phyloP scores from a whole-genome alignment of 2,797 vertebrate genomes.

The Argyrosomus regius region DNA sequence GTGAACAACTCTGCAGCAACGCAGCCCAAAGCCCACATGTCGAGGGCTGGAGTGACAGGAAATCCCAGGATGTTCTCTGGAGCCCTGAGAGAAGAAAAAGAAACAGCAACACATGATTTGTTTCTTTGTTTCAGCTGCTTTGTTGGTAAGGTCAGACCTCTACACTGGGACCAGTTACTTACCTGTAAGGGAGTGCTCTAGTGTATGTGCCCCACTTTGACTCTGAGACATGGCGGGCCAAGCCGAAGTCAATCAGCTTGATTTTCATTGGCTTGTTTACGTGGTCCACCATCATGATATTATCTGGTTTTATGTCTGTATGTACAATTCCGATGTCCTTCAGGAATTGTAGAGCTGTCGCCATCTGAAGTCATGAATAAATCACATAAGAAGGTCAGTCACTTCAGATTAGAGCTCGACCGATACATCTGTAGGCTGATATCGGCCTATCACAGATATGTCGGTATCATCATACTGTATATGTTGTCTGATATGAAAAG shows the following conservation, averaged over 20 bases:
- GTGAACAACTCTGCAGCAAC: conserved; percentile 16
- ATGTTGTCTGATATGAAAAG: too few relatives aligned
- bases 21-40: conserved; percentile 44
- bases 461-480: too few relatives aligned
- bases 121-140: background rate
- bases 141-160: background rate
- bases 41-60: conserved; percentile 19
- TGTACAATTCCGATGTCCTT: background rate
- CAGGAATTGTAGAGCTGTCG: conserved; percentile 4
- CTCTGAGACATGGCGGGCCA: background rate
- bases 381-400: background rate
- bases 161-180: background rate
- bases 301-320: conserved; percentile 31
- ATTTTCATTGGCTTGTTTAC: conserved; percentile 10
- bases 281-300: conserved; percentile 42
- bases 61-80: conserved; percentile 33
- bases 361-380: conserved; percentile 24
- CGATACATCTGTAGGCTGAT: too few relatives aligned
- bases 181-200: conserved; percentile 18
- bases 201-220: background rate
- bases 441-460: background rate
- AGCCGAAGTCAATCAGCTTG: conserved; percentile 41
- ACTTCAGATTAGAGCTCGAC: too few relatives aligned
- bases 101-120: background rate
- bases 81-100: conserved; percentile 3